Conservation (phyloP, 2,888 invertebrate genomes). For the Trichogramma evanescens region DNA sequence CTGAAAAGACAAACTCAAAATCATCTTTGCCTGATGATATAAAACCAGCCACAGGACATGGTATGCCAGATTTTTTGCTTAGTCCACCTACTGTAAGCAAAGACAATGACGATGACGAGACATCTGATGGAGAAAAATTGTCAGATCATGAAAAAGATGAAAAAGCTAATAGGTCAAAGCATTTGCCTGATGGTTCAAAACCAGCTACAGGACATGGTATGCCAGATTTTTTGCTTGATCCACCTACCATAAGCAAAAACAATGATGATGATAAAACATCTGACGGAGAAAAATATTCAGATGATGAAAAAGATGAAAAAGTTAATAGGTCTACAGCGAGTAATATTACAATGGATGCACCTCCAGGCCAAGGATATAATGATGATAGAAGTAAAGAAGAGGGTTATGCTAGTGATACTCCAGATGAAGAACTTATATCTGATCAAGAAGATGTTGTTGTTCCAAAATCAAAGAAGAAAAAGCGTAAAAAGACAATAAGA, state of each 20-base stretch:
- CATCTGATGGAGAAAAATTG: conserved; percentile 35
- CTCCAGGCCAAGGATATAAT: conserved; percentile 20
- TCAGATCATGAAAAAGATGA: conserved; percentile 30
- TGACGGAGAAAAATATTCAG: conserved; percentile 32
- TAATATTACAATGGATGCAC: conserved; percentile 12
- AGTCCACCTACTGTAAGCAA: conserved; percentile 23
- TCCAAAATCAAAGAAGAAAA: conserved; percentile 30
- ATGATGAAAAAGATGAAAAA: conserved; percentile 23
- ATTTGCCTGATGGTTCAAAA: conserved; percentile 14
- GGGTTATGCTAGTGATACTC: conserved; percentile 31
- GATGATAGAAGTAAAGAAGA: conserved; percentile 23
- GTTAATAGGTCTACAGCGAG: not conserved
- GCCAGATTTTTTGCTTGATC: conserved; percentile 37
- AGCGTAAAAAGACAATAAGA: conserved; percentile 34
- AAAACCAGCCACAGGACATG: conserved; percentile 33
- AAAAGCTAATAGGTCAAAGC: not conserved
- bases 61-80: conserved; percentile 38
- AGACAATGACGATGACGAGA: conserved; percentile 19
- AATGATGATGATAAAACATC: conserved; percentile 25
- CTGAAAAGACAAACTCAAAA: conserved; percentile 18
- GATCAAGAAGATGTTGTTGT: conserved; percentile 33
- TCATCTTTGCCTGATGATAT: conserved; percentile 7
- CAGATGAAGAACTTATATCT: conserved; percentile 40
- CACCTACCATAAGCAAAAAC: conserved; percentile 16
- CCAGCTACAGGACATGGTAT: conserved; percentile 37